Evolutionary conservation across 1,140 invertebrate genomes (phyloP).

Genomic region (Pseudomyrmex sp.): DNA sequence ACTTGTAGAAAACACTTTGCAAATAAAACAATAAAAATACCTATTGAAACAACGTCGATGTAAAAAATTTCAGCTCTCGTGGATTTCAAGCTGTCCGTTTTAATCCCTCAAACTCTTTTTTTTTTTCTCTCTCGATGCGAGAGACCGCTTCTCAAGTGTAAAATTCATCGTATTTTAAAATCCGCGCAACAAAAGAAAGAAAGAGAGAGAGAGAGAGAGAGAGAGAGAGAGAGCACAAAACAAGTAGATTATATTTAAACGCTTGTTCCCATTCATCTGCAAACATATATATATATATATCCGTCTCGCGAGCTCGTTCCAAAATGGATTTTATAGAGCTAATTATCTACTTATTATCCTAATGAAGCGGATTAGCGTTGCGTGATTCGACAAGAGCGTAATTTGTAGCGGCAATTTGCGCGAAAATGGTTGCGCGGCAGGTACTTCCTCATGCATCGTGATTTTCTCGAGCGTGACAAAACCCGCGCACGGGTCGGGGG

Average conservation of each 20-base stretch:
- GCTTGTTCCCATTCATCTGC: background rate
- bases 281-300: no score
- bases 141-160: background rate
- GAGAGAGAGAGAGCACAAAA: background rate
- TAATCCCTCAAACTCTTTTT: no score
- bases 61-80: no score
- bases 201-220: no score
- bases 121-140: no score
- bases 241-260: background rate
- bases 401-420: slow-evolving; percentile 27
- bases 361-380: slow-evolving; percentile 35
- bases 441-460: slow-evolving; percentile 32
- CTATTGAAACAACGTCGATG: background rate
- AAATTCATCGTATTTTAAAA: background rate
- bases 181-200: background rate
- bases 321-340: slow-evolving; percentile 26
- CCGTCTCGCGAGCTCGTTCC: background rate
- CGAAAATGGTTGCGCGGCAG: background rate
- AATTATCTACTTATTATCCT: slow-evolving; percentile 3
- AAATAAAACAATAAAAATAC: slow-evolving; percentile 25
- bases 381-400: slow-evolving; percentile 36
- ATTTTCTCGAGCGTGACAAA: slow-evolving; percentile 56
- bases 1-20: background rate
- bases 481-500: slow-evolving; percentile 24
- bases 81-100: no score